phyloP scores from a whole-genome alignment of 1,140 invertebrate genomes.

The Listronotus bonariensis region DNA sequence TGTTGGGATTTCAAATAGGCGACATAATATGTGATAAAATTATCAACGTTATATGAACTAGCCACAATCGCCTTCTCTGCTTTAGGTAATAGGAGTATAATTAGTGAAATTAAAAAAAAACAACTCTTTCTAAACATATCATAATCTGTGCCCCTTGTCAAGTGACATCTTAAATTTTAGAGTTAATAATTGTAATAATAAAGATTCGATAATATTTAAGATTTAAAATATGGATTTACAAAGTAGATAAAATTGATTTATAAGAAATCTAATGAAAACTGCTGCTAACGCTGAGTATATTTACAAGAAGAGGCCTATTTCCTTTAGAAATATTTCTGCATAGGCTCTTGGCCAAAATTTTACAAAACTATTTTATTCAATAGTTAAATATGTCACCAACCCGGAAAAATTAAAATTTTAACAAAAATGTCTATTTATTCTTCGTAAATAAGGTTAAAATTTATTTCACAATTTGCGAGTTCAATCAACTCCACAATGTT shows the following conservation, averaged over 20 bases:
- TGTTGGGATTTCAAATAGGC: constrained; percentile 24
- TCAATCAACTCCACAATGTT: no score
- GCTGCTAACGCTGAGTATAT: constrained; percentile 42
- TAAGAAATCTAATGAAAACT: constrained; percentile 33
- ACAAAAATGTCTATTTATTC: no score
- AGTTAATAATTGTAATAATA: constrained; percentile 54
- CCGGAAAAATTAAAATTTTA: no score
- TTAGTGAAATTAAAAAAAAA: constrained; percentile 41
- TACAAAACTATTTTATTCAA: no score
- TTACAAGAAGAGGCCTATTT: constrained; percentile 9
- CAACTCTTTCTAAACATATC: constrained; percentile 60
- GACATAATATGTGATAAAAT: constrained; percentile 52
- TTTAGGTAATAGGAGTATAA: constrained; percentile 55
- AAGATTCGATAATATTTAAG: constrained; percentile 58
- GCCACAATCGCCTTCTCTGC: constrained; percentile 58
- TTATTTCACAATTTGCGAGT: no score
- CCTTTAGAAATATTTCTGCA: no score
- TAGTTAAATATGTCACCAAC: no score
- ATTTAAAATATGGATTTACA: constrained; percentile 52
- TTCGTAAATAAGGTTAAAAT: no score
- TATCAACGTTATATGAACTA: constrained; percentile 57
- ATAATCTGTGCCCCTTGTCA: constrained; percentile 60
- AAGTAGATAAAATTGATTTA: constrained; percentile 35
- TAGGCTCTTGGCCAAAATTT: no score
- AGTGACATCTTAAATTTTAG: constrained; percentile 59